Percentiles rank a stretch among this genome's conserved stretches.
Evolutionary conservation across 2,113 vertebrate species (phyloP).

Genomic region (Callipepla squamata): DNA sequence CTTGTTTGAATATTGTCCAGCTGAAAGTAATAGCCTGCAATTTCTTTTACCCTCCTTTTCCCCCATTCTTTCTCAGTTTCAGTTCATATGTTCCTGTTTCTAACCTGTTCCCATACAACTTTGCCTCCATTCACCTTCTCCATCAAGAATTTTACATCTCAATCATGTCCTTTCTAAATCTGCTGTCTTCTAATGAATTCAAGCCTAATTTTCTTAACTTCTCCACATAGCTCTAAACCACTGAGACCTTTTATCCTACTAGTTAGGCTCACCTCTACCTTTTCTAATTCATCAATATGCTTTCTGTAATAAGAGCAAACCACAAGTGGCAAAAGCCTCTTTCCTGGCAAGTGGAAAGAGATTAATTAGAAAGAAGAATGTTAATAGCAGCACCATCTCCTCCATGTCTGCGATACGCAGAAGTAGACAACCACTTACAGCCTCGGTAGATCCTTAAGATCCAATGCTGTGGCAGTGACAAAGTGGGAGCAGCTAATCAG

Average conservation of each 20-base stretch:
- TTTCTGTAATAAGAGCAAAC: slow-evolving; percentile 52
- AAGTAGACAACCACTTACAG: background rate
- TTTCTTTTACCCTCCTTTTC: background rate
- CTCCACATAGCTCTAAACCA: background rate
- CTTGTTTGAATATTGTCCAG: background rate
- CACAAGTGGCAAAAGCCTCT: slow-evolving; percentile 10
- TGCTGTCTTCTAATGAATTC: slow-evolving; percentile 33
- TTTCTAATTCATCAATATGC: slow-evolving; percentile 33
- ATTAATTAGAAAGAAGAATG: background rate
- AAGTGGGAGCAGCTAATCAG: background rate
- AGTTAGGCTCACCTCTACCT: slow-evolving; percentile 4
- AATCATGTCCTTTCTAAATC: slow-evolving; percentile 17
- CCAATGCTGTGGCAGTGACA: background rate
- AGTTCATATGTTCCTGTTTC: background rate
- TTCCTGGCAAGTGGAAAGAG: background rate
- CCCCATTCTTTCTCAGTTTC: background rate
- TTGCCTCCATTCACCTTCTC: background rate
- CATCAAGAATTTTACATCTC: slow-evolving; percentile 18
- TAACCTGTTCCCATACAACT: background rate
- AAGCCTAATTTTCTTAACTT: slow-evolving; percentile 52
- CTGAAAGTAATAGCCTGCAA: background rate
- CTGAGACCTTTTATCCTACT: background rate
- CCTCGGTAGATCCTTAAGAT: background rate
- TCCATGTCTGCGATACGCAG: background rate
- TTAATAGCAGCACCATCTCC: background rate